Percentiles rank a stretch among this genome's conserved stretches.
Conservation (phyloP, 2,797 vertebrate species). For the Carduelis carduelis region DNA sequence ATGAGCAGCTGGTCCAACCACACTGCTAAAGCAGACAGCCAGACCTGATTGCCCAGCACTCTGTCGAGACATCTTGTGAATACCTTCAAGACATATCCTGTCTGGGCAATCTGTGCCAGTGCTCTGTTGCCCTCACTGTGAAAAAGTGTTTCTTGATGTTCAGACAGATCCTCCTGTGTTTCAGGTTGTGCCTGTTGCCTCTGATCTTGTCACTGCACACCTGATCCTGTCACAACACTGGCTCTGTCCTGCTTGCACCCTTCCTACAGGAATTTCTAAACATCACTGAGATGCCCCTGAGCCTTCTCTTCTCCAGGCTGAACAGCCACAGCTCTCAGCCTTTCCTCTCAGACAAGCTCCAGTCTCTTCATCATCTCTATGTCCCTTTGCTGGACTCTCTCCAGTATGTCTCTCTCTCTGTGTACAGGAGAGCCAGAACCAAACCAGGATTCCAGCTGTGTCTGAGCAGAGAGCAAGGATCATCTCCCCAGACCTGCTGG, state of each 20-base stretch:
- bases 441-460: neutral
- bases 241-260: neutral
- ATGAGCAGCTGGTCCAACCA: neutral
- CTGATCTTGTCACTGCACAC: neutral
- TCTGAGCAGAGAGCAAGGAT: neutral
- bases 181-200: neutral
- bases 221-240: too few species aligned
- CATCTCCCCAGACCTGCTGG: neutral
- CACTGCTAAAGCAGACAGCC: neutral
- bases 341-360: neutral
- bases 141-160: neutral
- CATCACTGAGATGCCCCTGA: neutral
- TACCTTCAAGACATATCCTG: neutral
- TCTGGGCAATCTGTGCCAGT: neutral
- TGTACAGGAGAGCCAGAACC: neutral
- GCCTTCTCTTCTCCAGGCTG: neutral
- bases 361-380: neutral
- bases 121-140: neutral
- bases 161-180: neutral
- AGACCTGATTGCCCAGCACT: too few species aligned
- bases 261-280: neutral
- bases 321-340: neutral
- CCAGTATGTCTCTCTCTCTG: neutral
- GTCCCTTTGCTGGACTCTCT: neutral
- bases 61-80: accelerated